phyloP scores from a whole-genome alignment of 2,888 invertebrate species.

The Leptothorax acervorum region DNA sequence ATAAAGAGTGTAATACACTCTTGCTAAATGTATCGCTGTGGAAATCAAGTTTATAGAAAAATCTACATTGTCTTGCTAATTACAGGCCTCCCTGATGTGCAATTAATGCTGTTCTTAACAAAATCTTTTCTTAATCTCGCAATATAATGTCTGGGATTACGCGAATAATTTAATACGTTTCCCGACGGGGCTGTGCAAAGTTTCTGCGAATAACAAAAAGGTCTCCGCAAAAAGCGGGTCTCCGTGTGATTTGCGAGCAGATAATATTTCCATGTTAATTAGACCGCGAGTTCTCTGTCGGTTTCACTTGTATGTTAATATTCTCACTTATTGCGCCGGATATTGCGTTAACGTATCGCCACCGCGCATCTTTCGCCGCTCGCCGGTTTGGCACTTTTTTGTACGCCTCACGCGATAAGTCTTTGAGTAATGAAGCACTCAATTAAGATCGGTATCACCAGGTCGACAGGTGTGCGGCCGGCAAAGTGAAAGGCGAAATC shows the following conservation, averaged over 20 bases:
- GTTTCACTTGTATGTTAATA: slow-evolving; percentile 55
- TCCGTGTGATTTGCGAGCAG: slow-evolving; percentile 34
- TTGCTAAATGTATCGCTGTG: neutral
- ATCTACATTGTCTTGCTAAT: slow-evolving; percentile 30
- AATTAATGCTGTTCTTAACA: slow-evolving; percentile 21
- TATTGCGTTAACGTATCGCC: slow-evolving; percentile 52
- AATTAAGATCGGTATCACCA: slow-evolving; percentile 50
- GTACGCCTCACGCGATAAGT: slow-evolving; percentile 35
- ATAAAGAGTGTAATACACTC: neutral
- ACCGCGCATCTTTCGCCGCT: slow-evolving; percentile 36
- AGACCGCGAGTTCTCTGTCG: slow-evolving; percentile 41
- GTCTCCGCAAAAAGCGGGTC: neutral
- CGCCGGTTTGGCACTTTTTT: slow-evolving; percentile 45
- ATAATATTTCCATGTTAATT: slow-evolving; percentile 56
- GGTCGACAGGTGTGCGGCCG: slow-evolving; percentile 44
- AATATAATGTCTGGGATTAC: slow-evolving; percentile 6
- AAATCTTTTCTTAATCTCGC: slow-evolving; percentile 7
- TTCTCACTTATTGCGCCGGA: slow-evolving; percentile 39
- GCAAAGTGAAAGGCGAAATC: slow-evolving; percentile 37
- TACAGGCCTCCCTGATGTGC: neutral
- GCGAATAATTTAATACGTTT: neutral
- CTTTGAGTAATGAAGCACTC: slow-evolving; percentile 53
- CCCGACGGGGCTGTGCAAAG: neutral
- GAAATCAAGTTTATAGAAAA: slow-evolving; percentile 11
- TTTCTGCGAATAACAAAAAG: neutral